These are phyloP conservation scores for Indri indri DNA, from an alignment of 2,113 vertebrate genomes.

Conservation along the genomic window DNA sequence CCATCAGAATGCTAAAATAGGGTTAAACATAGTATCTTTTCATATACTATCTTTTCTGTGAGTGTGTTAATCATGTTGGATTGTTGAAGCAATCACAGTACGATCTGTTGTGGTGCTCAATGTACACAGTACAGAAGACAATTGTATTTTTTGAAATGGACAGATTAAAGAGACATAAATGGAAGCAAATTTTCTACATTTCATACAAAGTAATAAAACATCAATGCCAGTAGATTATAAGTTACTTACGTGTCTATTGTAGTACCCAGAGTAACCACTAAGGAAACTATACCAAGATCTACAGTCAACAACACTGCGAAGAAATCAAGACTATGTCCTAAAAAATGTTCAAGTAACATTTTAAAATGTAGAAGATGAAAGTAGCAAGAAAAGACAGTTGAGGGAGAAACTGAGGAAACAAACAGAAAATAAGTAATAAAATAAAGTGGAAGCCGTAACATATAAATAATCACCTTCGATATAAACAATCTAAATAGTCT, in stretches of 20 bases:
- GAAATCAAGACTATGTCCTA: neutral
- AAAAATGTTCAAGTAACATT: neutral
- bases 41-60: neutral
- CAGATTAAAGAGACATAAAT: neutral
- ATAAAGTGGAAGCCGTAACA: neutral
- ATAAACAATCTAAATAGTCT: neutral
- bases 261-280: neutral
- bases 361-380: neutral
- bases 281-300: neutral
- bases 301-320: neutral
- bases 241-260: too few species aligned
- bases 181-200: neutral
- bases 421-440: neutral
- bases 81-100: neutral
- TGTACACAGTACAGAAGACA: neutral
- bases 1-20: neutral
- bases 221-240: neutral
- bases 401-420: neutral
- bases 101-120: neutral
- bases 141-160: too few species aligned
- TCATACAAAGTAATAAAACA: neutral
- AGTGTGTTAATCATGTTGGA: neutral
- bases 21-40: neutral
- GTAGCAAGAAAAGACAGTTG: neutral
- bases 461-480: neutral